Evolutionary conservation across 2,113 vertebrate genomes (phyloP).

Genomic region (Ariopsis seemanni): DNA sequence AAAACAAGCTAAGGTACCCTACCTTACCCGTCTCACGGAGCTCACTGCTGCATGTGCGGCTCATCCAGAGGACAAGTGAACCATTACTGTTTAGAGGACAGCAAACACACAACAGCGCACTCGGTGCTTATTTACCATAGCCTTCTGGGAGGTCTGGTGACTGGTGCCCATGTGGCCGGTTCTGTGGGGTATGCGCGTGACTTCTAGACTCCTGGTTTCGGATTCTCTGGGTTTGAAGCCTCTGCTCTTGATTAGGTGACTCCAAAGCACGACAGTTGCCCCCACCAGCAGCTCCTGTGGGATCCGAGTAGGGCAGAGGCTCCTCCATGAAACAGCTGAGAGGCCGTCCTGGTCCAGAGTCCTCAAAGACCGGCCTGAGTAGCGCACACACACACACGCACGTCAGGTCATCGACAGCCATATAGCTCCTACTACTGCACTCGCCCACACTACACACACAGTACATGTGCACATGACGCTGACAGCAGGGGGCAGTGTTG

Average conservation of each 20-base stretch:
- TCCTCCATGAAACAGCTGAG: slow-evolving; percentile 94
- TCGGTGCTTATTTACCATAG: slow-evolving; percentile 79
- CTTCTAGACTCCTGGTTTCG: slow-evolving; percentile 85
- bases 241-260: slow-evolving; percentile 87
- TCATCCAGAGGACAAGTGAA: background rate
- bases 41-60: background rate
- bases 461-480: background rate
- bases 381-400: background rate
- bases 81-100: background rate
- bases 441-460: background rate
- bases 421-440: background rate
- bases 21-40: background rate
- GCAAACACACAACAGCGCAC: background rate
- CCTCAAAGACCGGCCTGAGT: slow-evolving; percentile 87
- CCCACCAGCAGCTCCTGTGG: slow-evolving; percentile 86
- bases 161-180: slow-evolving; percentile 90
- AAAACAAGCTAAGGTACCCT: background rate
- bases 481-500: slow-evolving; percentile 39
- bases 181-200: slow-evolving; percentile 87
- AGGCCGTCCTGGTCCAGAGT: slow-evolving; percentile 81
- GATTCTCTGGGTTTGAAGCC: slow-evolving; percentile 86
- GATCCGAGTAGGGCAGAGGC: slow-evolving; percentile 87
- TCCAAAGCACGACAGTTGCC: slow-evolving; percentile 85
- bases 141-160: slow-evolving; percentile 94
- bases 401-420: background rate